Conservation (phyloP, 2,113 vertebrate genomes). For the Peromyscus polionotus region DNA sequence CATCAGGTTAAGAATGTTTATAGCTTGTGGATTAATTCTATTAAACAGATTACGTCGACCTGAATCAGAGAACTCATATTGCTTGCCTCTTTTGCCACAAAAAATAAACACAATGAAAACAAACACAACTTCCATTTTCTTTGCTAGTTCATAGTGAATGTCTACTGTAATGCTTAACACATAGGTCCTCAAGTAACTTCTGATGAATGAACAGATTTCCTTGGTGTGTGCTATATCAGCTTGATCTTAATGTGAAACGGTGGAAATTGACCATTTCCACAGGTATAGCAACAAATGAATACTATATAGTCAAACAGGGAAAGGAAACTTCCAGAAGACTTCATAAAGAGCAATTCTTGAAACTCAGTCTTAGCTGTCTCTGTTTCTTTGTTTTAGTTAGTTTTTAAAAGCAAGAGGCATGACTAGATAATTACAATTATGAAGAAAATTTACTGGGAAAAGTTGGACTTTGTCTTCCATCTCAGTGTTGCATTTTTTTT, state of each 20-base stretch:
- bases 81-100: not conserved
- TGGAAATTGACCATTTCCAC: not conserved
- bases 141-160: not conserved
- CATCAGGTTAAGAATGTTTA: slow-evolving; percentile 15
- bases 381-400: too few relatives aligned
- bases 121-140: not conserved
- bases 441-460: slow-evolving; percentile 10
- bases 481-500: not conserved
- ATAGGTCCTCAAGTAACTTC: not conserved
- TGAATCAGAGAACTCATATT: not conserved
- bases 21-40: slow-evolving; percentile 1
- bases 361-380: not conserved
- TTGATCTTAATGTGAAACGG: not conserved
- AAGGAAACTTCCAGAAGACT: not conserved
- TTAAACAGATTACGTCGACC: slow-evolving; percentile 12
- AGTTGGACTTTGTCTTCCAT: not conserved
- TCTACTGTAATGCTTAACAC: not conserved
- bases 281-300: not conserved
- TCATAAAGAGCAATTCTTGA: not conserved
- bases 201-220: not conserved
- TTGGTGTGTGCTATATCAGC: not conserved
- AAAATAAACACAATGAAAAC: slow-evolving; percentile 3
- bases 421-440: not conserved
- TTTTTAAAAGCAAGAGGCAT: not conserved
- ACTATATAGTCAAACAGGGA: not conserved